Conservation (phyloP, 2,113 vertebrate genomes). For the Lepus americanus region DNA sequence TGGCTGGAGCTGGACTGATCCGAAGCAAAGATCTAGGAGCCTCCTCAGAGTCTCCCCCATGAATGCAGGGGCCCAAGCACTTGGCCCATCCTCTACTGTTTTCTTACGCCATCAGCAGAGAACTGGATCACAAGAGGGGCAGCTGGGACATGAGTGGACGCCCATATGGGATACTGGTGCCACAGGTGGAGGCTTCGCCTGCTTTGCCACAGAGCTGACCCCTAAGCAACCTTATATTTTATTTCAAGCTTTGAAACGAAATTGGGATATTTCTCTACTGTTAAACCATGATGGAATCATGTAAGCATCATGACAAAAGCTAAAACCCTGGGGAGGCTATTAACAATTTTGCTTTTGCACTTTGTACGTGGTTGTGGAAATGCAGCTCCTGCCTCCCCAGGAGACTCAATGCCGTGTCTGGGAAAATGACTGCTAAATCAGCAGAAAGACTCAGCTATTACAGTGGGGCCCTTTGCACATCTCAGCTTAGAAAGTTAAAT, state of each 20-base stretch:
- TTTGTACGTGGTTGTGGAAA: slow-evolving; percentile 52
- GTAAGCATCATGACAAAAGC: slow-evolving; percentile 37
- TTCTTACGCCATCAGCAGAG: too few relatives aligned
- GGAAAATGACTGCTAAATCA: slow-evolving; percentile 46
- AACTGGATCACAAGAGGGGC: too few relatives aligned
- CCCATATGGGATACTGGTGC: too few relatives aligned
- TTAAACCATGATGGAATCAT: slow-evolving; percentile 67
- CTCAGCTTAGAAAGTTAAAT: slow-evolving; percentile 53
- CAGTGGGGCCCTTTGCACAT: not conserved
- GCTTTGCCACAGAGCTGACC: too few relatives aligned
- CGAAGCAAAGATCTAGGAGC: too few relatives aligned
- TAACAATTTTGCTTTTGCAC: slow-evolving; percentile 69
- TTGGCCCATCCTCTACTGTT: too few relatives aligned
- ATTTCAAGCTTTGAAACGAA: slow-evolving; percentile 63
- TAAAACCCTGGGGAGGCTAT: slow-evolving; percentile 50
- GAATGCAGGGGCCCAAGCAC: too few relatives aligned
- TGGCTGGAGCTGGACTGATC: too few relatives aligned
- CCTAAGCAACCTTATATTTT: slow-evolving; percentile 21
- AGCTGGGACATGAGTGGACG: too few relatives aligned
- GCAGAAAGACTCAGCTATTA: slow-evolving; percentile 2
- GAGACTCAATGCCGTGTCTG: slow-evolving; percentile 33
- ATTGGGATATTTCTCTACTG: slow-evolving; percentile 57
- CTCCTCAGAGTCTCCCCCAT: too few relatives aligned
- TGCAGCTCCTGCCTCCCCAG: not conserved
- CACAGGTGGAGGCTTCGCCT: too few relatives aligned